Evolutionary conservation across 2,797 vertebrate genomes (phyloP).

Genomic region (Myotis daubentonii): DNA sequence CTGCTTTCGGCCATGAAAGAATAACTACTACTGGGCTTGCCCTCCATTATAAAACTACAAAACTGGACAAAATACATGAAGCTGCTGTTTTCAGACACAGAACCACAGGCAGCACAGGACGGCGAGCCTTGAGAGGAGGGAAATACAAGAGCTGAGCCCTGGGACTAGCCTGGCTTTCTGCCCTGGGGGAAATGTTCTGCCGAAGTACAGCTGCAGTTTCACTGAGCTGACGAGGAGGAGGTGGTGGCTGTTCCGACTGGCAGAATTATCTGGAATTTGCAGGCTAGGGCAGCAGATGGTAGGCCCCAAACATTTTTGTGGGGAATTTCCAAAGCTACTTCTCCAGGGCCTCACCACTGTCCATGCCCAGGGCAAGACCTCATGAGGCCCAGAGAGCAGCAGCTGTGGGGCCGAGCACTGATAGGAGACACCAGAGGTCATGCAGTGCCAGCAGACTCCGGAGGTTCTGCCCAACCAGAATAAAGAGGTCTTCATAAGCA

Average conservation of each 20-base stretch:
- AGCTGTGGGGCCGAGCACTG: no score
- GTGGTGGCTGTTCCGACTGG: background rate
- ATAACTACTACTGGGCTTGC: background rate
- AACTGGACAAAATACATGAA: background rate
- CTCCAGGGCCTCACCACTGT: background rate
- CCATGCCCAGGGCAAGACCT: background rate
- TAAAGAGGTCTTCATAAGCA: background rate
- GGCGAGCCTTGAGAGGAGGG: background rate
- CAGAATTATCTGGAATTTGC: background rate
- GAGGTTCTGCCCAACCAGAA: background rate
- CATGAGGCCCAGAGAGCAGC: background rate
- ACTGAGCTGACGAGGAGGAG: background rate
- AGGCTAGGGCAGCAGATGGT: background rate
- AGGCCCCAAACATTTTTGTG: background rate
- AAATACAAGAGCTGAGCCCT: background rate
- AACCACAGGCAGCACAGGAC: background rate
- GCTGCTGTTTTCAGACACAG: background rate
- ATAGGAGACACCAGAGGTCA: background rate
- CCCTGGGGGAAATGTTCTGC: background rate
- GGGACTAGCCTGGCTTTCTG: background rate
- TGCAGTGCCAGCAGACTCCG: accelerated
- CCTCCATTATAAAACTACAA: background rate
- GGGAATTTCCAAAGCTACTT: background rate
- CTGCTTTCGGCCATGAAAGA: background rate
- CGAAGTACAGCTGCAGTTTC: background rate